Base-by-base conservation (phyloP, 2,888 invertebrate genomes). In the Eupeodes latifasciatus region DNA sequence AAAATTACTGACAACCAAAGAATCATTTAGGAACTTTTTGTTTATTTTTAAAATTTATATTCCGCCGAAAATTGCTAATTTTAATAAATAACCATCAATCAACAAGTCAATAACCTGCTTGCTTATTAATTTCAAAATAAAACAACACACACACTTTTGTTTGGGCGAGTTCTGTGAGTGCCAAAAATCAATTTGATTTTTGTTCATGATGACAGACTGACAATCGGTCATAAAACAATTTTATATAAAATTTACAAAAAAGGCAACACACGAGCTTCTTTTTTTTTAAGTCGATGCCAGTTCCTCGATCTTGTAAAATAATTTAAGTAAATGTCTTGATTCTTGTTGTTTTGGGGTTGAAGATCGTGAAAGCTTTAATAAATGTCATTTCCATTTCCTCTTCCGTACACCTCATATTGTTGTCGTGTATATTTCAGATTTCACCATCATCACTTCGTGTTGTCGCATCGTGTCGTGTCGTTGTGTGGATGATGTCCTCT, bases 41-140 rank as follows among this genome's bases (percentile, higher is more conserved):
- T 40, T 7, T 40, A 40, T 40, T 40, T 40, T 2, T 40, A 40
- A 40, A 40, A 40, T 40, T 40, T 40, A 4, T 40, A 7, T 9
- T 9, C 40, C 40, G 40, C 9, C n/a, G 9, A 64, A 55, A 64
- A 57, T 47, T 64, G 69, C 78, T 44, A 51, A 67, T 64, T 74
- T 49, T 44, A 49, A 79, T 74, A 83, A 83, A 84, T 79, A 74
- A 80, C 74, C 67, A 84, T 80, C 66, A 74, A 74, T 84, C 84
- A 84, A 55, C 79, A 49, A 80, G 84, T 80, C 80, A 84, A 84
- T 69, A 74, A 84, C 84, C 84, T 84, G 79, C 19, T 78, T 57
- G 72, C 27, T 57, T 47, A 19, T 40, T 40, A 40, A 40, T 40
- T 40, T 40, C 40, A 9, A 27, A 44, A 14, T 27, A 0, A 10